Percentiles rank a stretch among this genome's conserved stretches.
These are phyloP conservation scores for Panthera leo DNA, from an alignment of 2,113 vertebrate genomes.

Conservation along the genomic window DNA sequence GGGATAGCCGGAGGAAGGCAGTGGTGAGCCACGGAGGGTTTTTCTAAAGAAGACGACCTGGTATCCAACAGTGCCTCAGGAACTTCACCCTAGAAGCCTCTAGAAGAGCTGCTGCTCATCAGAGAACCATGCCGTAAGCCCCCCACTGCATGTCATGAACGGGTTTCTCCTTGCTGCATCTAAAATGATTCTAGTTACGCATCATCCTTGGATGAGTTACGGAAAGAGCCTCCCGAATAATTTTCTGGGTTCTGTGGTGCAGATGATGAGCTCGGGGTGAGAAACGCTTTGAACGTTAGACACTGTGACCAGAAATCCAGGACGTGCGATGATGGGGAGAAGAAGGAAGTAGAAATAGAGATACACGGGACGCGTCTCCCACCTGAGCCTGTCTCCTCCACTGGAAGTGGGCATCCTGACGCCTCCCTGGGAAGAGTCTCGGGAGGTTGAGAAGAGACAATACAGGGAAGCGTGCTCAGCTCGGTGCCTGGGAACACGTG, in stretches of 20 bases:
- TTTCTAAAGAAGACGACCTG: not conserved
- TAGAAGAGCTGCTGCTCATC: not conserved
- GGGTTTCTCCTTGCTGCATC: not conserved
- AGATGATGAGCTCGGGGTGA: not conserved
- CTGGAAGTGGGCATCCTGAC: not conserved
- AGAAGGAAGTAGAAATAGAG: not conserved
- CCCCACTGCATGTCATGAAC: accelerated
- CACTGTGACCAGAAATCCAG: not conserved
- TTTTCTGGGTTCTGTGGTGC: not conserved
- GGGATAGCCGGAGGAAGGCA: not conserved
- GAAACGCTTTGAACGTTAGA: not conserved
- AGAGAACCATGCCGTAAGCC: not conserved
- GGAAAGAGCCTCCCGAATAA: not conserved
- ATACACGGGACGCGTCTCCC: accelerated
- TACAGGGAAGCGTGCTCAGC: accelerated
- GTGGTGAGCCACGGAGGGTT: not conserved
- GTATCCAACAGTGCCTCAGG: not conserved
- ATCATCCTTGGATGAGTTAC: not conserved
- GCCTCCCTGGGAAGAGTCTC: no score
- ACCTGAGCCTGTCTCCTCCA: not conserved
- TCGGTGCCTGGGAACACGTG: not conserved
- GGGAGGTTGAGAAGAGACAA: not conserved
- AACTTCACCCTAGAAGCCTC: not conserved
- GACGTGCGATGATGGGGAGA: not conserved
- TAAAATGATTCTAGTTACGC: not conserved